Evolutionary conservation across 2,797 vertebrate species (phyloP).

Genomic region (Diceros bicornis): DNA sequence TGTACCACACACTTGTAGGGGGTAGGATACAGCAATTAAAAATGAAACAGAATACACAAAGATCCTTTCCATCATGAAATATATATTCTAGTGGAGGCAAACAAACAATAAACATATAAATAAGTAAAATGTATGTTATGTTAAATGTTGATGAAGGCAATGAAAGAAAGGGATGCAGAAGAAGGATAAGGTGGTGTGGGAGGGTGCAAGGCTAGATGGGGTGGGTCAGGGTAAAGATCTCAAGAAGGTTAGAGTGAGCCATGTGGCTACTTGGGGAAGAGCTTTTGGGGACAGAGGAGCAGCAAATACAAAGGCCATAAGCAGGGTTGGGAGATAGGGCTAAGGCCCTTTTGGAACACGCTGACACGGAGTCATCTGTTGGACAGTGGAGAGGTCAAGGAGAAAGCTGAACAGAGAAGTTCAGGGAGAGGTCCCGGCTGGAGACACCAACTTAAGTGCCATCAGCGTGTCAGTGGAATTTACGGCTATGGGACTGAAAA

Average conservation of each 20-base stretch:
- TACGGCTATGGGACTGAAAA: not conserved
- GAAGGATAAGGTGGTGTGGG: not conserved
- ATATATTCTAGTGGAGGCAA: not conserved
- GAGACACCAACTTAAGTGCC: not conserved
- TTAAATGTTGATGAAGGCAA: not conserved
- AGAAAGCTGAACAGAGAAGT: not conserved
- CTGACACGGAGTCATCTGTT: rapidly evolving
- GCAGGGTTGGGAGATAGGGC: not conserved
- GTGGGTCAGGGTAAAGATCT: not conserved
- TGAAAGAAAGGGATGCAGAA: not conserved
- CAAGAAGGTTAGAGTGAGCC: not conserved
- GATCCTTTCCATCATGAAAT: not conserved
- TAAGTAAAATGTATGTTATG: not conserved
- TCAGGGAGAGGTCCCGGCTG: not conserved
- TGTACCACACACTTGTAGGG: rapidly evolving
- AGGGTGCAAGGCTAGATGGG: not conserved
- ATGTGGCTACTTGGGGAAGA: not conserved
- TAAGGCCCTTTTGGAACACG: not conserved
- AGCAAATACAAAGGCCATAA: not conserved
- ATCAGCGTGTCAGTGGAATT: not conserved
- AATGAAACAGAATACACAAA: not conserved
- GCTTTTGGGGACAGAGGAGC: not conserved
- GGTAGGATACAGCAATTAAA: not conserved
- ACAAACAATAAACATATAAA: not conserved
- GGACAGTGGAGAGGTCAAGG: not conserved